Conservation (phyloP, 1,140 invertebrate genomes). For the Macrotrachela quadricornifera region DNA sequence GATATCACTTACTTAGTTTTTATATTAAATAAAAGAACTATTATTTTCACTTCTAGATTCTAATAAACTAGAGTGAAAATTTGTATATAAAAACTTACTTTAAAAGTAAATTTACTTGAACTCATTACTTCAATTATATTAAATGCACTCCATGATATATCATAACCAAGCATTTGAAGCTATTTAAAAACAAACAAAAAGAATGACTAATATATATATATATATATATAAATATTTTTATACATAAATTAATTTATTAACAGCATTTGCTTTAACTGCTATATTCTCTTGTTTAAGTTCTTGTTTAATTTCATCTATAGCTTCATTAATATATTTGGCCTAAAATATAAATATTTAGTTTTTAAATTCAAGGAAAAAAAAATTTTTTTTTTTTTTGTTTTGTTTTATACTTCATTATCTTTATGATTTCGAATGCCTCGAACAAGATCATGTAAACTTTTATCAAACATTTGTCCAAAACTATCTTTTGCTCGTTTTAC, state of each 20-base stretch:
- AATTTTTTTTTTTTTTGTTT: not conserved
- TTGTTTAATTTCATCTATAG: constrained; percentile 97
- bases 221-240: constrained; percentile 28
- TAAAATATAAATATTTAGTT: constrained; percentile 21
- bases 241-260: constrained; percentile 96
- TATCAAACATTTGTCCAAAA: constrained; percentile 96
- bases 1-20: no score
- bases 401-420: constrained; percentile 79
- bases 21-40: no score
- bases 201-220: not conserved
- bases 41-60: no score
- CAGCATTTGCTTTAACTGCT: constrained; percentile 91
- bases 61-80: no score
- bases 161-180: constrained; percentile 94
- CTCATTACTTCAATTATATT: constrained; percentile 99
- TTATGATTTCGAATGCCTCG: constrained; percentile 97
- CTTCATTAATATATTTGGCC: constrained; percentile 95
- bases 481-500: constrained; percentile 93
- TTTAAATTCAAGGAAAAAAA: no score
- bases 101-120: constrained; percentile 90
- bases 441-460: constrained; percentile 94
- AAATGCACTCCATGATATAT: constrained; percentile 98
- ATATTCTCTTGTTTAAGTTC: constrained; percentile 90
- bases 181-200: not conserved
- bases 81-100: no score